These are phyloP conservation scores for Gadus macrocephalus DNA, from an alignment of 2,113 vertebrate genomes.

Conservation along the genomic window DNA sequence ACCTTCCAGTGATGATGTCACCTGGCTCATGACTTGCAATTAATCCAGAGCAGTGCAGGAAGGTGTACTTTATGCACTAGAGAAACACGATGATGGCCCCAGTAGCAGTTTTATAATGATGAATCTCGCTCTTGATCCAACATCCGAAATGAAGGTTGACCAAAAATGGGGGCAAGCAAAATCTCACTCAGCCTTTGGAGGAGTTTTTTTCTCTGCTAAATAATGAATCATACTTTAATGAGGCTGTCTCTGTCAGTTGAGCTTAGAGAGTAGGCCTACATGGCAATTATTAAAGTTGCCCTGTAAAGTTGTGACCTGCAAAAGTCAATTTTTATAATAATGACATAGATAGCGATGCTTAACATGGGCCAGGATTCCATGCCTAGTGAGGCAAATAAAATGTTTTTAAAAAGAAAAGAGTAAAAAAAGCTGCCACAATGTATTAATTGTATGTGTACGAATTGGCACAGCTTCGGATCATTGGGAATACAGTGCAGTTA, in stretches of 20 bases:
- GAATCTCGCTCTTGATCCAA: constrained; percentile 16
- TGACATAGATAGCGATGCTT: constrained; percentile 34
- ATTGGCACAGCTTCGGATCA: no score
- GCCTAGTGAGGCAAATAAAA: constrained; percentile 28
- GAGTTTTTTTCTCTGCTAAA: constrained; percentile 17
- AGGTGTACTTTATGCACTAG: neutral
- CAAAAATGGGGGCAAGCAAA: constrained; percentile 12
- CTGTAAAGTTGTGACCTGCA: constrained; percentile 6
- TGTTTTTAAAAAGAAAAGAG: neutral
- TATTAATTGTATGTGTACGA: constrained; percentile 7
- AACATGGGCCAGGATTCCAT: constrained; percentile 21
- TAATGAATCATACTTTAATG: constrained; percentile 37
- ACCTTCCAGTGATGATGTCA: neutral
- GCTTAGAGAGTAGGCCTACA: constrained; percentile 13
- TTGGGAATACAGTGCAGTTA: no score
- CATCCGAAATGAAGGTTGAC: constrained; percentile 19
- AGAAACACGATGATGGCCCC: neutral
- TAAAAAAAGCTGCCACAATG: neutral
- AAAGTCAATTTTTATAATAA: constrained; percentile 34
- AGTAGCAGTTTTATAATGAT: constrained; percentile 1
- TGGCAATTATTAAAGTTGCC: constrained; percentile 10
- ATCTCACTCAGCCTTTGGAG: constrained; percentile 15
- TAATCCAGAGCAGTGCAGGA: neutral
- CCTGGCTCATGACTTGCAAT: neutral
- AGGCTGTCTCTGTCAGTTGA: constrained; percentile 40